Evolutionary conservation across 2,888 invertebrate species (phyloP), one percentile per base, ranked within the genome.

Genomic region (Andrena dorsata): DNA sequence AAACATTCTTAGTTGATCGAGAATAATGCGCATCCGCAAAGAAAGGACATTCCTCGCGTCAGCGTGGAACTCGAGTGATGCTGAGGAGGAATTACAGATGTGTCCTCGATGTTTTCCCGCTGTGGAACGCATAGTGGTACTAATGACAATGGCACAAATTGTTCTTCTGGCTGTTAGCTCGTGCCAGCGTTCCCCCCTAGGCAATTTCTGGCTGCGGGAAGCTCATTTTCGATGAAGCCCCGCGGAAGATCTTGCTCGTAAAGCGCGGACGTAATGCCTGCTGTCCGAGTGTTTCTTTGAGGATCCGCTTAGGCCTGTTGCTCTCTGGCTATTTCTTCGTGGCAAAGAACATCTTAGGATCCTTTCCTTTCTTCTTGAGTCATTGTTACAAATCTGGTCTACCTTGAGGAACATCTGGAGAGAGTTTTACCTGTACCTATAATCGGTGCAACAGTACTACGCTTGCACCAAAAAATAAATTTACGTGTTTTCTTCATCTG

Each of bases 151-250:
- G 23, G 26, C 80, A 53, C 47, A 51, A 49, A 80, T 13, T 20
- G 80, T 74, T 81, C 73, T 70, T 56, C 65, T 61, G 64, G 58
- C 56, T 35, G 63, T 75, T 75, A 82, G 82, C 82, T 82, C 82
- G 82, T 82, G 82, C 81, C 82, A 53, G 47, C 75, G 20, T 68
- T 68, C 66, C 41, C 63, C 47, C 51, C 51, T 53, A 41, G 35
- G 63, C 23, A 74, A 66, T 68, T 71, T 80, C 80, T 65, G 28
- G 16, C 51, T 64, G 69, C 26, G 47, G 66, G 56, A 61, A 20
- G 49, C 66, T 47, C 28, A 82, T 82, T 82, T 80, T 82, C 68
- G 26, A 56, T 10, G 58, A 8, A 47, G 16, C 32, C 65, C 63
- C 28, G 63, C 23, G 47, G 49, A 58, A 72, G 47, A 51, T 70